Conservation (phyloP, 2,797 vertebrate species). For the Myoxocephalus aenaeus region DNA sequence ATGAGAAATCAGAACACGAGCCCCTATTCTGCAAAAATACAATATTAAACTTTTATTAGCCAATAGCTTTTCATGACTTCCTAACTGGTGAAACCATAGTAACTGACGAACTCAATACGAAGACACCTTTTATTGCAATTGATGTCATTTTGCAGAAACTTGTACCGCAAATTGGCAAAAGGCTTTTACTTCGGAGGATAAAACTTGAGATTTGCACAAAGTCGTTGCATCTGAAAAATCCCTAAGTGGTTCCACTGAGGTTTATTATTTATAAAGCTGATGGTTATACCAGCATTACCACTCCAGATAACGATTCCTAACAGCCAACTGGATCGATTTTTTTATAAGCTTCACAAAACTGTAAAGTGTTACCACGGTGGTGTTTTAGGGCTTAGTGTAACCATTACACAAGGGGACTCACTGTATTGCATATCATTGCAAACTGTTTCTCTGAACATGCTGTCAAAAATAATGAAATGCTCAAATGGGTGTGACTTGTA, state of each 20-base stretch:
- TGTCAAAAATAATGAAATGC: not conserved
- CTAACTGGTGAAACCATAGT: conserved; percentile 62
- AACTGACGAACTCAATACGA: conserved; percentile 62
- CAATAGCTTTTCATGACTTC: conserved; percentile 58
- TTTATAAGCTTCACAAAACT: conserved; percentile 22
- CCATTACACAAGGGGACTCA: conserved; percentile 20
- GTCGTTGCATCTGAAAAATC: conserved; percentile 34
- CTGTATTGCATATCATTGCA: not conserved
- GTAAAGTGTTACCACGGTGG: conserved; percentile 29
- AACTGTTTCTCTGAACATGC: not conserved
- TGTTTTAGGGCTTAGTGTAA: conserved; percentile 27
- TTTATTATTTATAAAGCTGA: conserved; percentile 31
- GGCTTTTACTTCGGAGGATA: conserved; percentile 43
- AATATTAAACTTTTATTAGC: conserved; percentile 57
- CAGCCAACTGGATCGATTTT: not conserved
- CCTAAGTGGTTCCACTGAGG: conserved; percentile 18
- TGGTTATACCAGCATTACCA: not conserved
- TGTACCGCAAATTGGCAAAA: conserved; percentile 41
- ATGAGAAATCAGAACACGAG: conserved; percentile 52
- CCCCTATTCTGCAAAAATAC: conserved; percentile 41
- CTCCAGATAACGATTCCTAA: conserved; percentile 38
- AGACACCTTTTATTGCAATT: conserved; percentile 62
- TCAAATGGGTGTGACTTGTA: not conserved
- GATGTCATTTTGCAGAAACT: conserved; percentile 69
- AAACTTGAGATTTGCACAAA: conserved; percentile 56